Base-by-base conservation (phyloP, 2,113 vertebrate genomes). In the Pseudonaja textilis region DNA sequence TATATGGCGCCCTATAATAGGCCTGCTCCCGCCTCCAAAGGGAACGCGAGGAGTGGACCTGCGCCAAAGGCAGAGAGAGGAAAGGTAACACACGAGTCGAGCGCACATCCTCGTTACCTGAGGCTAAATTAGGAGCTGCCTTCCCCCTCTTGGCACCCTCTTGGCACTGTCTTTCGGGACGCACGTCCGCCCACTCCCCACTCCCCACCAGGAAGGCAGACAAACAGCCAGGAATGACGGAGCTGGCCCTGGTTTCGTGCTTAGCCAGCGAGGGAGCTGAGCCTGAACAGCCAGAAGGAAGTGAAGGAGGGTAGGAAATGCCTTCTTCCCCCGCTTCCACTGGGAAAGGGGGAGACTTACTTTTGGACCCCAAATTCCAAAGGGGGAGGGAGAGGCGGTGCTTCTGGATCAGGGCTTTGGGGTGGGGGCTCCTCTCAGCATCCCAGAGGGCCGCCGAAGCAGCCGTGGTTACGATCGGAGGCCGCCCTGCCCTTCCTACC, bases 401-500 rank as follows among this genome's bases (percentile, higher is more conserved):
- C 26, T 50, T 64, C 12, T 45, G 89, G 26, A 14, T 11, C 3
- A 23, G 59, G 45, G 50, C 34, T 0, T 25, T 0, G 57, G 57
- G 20, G 10, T 34, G 18, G 34, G 25, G 89, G 7, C 88, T 3
- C 1, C 20, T 8, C 12, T n/a, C 61, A n/a, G 29, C 61, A 1
- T n/a, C 61, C 16, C 61, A n/a, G 61, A 69, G 50, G 47, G n/a
- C n/a, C 20, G 23, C 20, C 4, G 52, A 81, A 42, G 3, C 10
- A 54, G 29, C 47, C 10, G 2, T 14, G 34, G 52, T 12, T 45
- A 23, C 1, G 26, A 25, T 18, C 3, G 9, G 56, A 91, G 90
- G 47, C 47, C 90, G 4, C 55, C 1, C 56, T 2, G 91, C 64
- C 55, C 89, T 93, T 95, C 96, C 97, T 98, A 98, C 98, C 98